Evolutionary conservation across 2,888 invertebrate species (phyloP).

Genomic region (Balanococcus diminutus): DNA sequence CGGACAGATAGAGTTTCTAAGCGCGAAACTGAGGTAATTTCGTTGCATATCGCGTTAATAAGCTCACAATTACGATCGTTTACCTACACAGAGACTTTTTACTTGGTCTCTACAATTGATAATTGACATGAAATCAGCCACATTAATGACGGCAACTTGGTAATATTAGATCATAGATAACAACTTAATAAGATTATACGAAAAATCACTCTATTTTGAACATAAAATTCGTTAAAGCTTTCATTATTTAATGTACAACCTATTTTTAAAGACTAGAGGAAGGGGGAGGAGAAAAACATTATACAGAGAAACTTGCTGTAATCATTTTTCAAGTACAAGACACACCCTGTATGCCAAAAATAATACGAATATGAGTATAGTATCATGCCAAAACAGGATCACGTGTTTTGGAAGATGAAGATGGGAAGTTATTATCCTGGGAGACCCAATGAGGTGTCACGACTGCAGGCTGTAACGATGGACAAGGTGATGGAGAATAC

Average conservation of each 20-base stretch:
- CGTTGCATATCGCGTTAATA: not conserved
- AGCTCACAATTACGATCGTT: not conserved
- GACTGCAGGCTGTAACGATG: conserved; percentile 63
- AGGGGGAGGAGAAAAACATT: not conserved
- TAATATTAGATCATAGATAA: conserved; percentile 29
- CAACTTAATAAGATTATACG: conserved; percentile 21
- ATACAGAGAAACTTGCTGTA: conserved; percentile 10
- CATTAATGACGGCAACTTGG: not conserved
- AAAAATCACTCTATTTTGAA: conserved; percentile 42
- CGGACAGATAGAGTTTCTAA: conserved; percentile 14
- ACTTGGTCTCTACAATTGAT: conserved; percentile 32
- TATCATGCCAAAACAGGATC: conserved; percentile 42
- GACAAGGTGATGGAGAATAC: conserved; percentile 59
- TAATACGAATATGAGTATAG: not conserved
- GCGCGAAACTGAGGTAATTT: conserved; percentile 16
- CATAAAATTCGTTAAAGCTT: conserved; percentile 17
- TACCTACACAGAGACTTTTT: conserved; percentile 15
- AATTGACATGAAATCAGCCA: conserved; percentile 41
- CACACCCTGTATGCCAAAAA: conserved; percentile 44
- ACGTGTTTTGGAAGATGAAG: conserved; percentile 49
- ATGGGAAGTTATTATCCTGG: conserved; percentile 49
- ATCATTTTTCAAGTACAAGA: conserved; percentile 2
- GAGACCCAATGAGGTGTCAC: conserved; percentile 58
- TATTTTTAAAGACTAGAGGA: conserved; percentile 1
- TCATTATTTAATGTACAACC: conserved; percentile 15